Conservation (phyloP, 2,888 invertebrate genomes). For the Uloborus plumipes region DNA sequence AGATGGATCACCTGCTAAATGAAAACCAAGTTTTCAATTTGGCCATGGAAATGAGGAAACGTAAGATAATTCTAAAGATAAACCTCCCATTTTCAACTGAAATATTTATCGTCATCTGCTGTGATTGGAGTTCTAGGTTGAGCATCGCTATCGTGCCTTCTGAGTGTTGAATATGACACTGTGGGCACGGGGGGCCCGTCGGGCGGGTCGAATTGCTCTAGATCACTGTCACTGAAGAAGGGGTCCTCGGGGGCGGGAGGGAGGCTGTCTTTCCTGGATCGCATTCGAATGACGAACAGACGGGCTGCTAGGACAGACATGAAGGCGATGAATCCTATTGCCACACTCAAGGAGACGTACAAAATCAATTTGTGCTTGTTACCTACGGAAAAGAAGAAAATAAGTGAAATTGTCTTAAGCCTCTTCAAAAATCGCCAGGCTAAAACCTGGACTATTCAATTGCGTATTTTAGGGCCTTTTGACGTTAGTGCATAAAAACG, state of each 20-base stretch:
- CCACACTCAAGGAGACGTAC: constrained; percentile 30
- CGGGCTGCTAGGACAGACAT: constrained; percentile 21
- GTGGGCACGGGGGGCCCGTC: neutral
- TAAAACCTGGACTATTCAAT: too few species aligned
- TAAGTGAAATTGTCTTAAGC: too few species aligned
- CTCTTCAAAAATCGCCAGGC: too few species aligned
- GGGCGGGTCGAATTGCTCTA: constrained; percentile 37
- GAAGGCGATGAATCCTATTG: constrained; percentile 24
- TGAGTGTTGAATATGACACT: constrained; percentile 12
- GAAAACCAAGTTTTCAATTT: too few species aligned
- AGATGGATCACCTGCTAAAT: too few species aligned
- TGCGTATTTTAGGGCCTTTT: too few species aligned
- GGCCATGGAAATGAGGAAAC: too few species aligned
- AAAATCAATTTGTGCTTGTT: constrained; percentile 51
- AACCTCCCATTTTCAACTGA: constrained; percentile 25
- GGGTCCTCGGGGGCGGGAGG: constrained; percentile 25
- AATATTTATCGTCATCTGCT: constrained; percentile 28
- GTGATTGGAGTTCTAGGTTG: constrained; percentile 38
- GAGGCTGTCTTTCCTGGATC: neutral
- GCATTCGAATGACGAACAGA: constrained; percentile 15
- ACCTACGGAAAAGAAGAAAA: constrained; percentile 11
- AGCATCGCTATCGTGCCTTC: constrained; percentile 41
- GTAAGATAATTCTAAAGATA: neutral
- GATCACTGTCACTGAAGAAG: constrained; percentile 50
- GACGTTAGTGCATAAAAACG: too few species aligned